Base-by-base conservation (phyloP, 2,113 vertebrate species). In the Alexandromys fortis region DNA sequence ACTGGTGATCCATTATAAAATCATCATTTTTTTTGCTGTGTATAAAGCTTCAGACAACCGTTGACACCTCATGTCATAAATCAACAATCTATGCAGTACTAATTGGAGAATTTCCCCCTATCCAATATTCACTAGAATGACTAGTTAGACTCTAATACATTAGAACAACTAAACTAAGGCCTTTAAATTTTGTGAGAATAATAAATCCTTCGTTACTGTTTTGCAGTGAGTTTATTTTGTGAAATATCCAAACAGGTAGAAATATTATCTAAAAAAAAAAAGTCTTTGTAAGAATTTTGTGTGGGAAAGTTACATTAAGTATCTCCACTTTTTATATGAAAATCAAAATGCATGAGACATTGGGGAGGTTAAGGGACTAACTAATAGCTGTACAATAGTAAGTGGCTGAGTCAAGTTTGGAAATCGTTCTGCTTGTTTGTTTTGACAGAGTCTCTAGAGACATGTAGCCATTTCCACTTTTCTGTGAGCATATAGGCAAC, bases 141-240 rank as follows among this genome's bases (percentile, higher is more conserved):
- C 14, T 33, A 73, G 11, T 55, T 83, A 90, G 47, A 70, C 11
- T 78, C 5, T 72, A n/a, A 76, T 79, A 58, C 33, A 28, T 68
- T 81, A 63, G 9, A 83, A 61, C 38, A 92, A 52, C 77, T 86
- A 90, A 91, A 96, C 82, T 38, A 87, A 30, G 88, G 45, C 17
- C 26, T 96, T 87, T 75, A 92, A 61, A 78, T 81, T 91, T 68
- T 24, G 5, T 22, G 7, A 88, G 30, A 78, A 55, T 61, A 90
- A 78, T 55, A 55, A 7, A n/a, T 7, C 30, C 24, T 86, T 52
- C 14, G 12, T 79, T 93, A 68, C 83, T 89, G 26, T 91, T 73
- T 86, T 94, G 22, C 89, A 16, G 83, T 86, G 33, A 65, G 82
- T 86, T 97, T 90, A 58, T 76, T 90, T 89, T 77, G 55, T 90